Evolutionary conservation across 2,113 vertebrate genomes (phyloP), one percentile per base, ranked within the genome.

Genomic region (Colinus virginianus): DNA sequence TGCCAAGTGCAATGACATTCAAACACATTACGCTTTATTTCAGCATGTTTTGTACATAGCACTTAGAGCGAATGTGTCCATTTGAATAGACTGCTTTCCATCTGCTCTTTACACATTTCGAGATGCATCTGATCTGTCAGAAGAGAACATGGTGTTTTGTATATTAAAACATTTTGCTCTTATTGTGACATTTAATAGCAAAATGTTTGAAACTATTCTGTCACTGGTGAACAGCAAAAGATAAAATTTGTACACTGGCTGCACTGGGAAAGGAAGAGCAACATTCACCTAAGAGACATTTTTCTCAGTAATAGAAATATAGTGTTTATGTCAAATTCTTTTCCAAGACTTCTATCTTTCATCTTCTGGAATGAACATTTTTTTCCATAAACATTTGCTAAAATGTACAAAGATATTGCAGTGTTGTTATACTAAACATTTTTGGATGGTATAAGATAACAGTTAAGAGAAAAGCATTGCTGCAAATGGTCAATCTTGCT

Each of bases 401-500:
- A 88, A 85, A 78, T 76, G 32, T 83, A 25, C 66, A 43, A 88
- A 93, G 82, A 61, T 83, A 75, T 80, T 85, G 43, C 7, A 1
- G 36, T 53, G 56, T n/a, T 92, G 90, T 92, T 84, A 59, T 79
- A 74, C 82, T 62, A 46, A 95, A 64, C 1, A 0, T 20, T 90
- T 96, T 91, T 79, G 46, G 79, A 38, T 88, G 77, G 55, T 66
- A 53, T 76, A 84, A 96, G 93, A 91, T 76, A 49, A 43, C 36
- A 92, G 74, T 69, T 67, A 84, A 92, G 87, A 84, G 74, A 81
- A 59, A 83, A 87, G 45, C 7, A 25, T 66, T 91, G 63, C 80
- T 90, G 79, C 55, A 94, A 96, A 93, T 84, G 89, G 92, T 94
- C 89, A 91, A 42, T 91, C 90, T 90, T 86, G 72, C 89, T 94